Evolutionary conservation across 2,888 invertebrate species (phyloP).

Genomic region (Biston betularia): DNA sequence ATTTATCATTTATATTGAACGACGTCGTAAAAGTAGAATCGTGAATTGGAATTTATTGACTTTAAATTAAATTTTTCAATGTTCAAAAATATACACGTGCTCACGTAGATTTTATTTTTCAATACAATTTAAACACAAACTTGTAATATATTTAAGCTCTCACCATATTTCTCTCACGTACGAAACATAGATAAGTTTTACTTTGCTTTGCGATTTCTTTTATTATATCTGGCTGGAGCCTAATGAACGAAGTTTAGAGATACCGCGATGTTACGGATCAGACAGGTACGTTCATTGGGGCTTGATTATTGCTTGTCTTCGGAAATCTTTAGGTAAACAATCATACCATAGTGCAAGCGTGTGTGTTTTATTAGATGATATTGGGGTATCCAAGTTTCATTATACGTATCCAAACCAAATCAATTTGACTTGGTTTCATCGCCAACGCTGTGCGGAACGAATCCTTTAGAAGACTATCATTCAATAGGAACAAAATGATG

Average conservation of each 20-base stretch:
- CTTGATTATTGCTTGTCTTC: slow-evolving; percentile 29
- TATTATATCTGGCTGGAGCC: slow-evolving; percentile 25
- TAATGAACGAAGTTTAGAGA: slow-evolving; percentile 42
- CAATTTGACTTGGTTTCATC: neutral
- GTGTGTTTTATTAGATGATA: neutral
- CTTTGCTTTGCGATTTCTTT: slow-evolving; percentile 26
- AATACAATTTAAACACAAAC: too few relatives aligned
- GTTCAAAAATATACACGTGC: too few relatives aligned
- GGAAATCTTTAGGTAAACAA: slow-evolving; percentile 18
- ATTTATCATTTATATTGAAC: too few relatives aligned
- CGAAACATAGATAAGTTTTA: slow-evolving; percentile 35
- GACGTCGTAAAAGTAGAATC: too few relatives aligned
- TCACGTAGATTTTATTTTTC: too few relatives aligned
- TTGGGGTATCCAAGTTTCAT: neutral
- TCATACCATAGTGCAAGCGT: neutral
- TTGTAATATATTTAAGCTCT: neutral
- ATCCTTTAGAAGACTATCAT: too few relatives aligned
- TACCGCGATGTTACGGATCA: slow-evolving; percentile 25
- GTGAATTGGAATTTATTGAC: too few relatives aligned
- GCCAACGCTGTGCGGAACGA: too few relatives aligned
- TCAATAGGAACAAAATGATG: too few relatives aligned
- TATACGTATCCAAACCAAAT: neutral
- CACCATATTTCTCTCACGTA: slow-evolving; percentile 37
- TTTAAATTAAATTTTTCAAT: too few relatives aligned
- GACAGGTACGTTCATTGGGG: slow-evolving; percentile 38